phyloP scores from a whole-genome alignment of 2,113 vertebrate genomes.

The Chrysemys picta region DNA sequence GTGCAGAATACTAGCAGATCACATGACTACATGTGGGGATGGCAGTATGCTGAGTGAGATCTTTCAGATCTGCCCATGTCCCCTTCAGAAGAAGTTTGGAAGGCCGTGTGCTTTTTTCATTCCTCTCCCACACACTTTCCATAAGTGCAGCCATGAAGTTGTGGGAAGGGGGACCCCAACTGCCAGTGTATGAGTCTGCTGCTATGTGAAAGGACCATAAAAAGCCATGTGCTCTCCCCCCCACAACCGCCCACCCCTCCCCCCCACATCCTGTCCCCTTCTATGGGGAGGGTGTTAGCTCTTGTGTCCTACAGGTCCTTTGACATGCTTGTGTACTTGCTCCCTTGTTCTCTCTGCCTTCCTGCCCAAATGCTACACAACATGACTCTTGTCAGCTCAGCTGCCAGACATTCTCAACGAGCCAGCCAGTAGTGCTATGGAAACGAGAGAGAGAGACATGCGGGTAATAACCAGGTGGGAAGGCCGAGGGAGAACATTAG shows the following conservation, averaged over 20 bases:
- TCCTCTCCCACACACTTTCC: neutral
- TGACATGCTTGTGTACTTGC: neutral
- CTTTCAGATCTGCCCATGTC: neutral
- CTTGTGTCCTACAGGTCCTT: neutral
- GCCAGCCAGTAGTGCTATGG: accelerated
- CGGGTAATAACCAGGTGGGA: neutral
- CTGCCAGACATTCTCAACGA: neutral
- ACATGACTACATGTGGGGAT: accelerated
- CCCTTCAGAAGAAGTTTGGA: neutral
- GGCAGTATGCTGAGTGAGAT: accelerated
- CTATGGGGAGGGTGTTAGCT: neutral
- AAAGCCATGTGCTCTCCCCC: too few species aligned
- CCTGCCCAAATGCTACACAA: neutral
- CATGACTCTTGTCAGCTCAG: accelerated
- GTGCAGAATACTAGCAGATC: neutral
- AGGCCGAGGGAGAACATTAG: neutral
- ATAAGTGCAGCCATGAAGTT: neutral
- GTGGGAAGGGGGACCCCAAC: neutral
- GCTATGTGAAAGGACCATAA: neutral
- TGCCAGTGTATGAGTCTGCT: accelerated
- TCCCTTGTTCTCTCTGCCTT: neutral
- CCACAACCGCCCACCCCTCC: too few species aligned
- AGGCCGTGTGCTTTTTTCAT: neutral
- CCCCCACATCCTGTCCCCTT: too few species aligned
- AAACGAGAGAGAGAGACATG: neutral